Percentiles rank a stretch among this genome's conserved stretches.
Conservation (phyloP, 2,797 vertebrate species). For the Pitangus sulphuratus region DNA sequence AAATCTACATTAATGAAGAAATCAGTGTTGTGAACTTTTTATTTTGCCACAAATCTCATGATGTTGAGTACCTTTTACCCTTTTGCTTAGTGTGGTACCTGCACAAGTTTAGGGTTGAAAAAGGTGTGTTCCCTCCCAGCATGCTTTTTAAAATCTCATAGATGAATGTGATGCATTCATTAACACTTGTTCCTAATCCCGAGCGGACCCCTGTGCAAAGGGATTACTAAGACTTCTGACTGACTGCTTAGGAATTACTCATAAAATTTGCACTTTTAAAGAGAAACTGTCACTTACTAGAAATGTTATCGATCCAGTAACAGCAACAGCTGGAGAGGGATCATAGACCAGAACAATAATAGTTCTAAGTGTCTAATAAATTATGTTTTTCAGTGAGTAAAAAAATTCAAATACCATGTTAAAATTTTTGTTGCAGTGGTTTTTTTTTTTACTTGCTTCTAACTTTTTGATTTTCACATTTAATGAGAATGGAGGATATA, state of each 20-base stretch:
- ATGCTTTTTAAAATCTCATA: background rate
- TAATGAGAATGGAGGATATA: background rate
- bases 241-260: background rate
- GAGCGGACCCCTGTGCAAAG: background rate
- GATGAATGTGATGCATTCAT: rapidly evolving
- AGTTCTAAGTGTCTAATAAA: background rate
- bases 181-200: background rate
- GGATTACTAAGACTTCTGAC: background rate
- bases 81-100: background rate
- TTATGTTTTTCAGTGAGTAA: background rate
- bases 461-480: background rate
- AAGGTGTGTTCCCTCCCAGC: background rate
- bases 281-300: background rate
- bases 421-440: background rate
- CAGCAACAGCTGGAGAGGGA: background rate
- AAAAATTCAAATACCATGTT: background rate
- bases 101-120: background rate
- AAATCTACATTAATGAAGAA: background rate
- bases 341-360: background rate
- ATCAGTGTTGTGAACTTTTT: background rate
- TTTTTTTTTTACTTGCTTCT: background rate
- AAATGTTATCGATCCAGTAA: background rate
- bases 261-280: background rate
- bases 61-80: background rate
- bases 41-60: background rate